Percentiles rank a stretch among this genome's conserved stretches.
Conservation (phyloP, 1,140 invertebrate species). For the Anastatus disparis region DNA sequence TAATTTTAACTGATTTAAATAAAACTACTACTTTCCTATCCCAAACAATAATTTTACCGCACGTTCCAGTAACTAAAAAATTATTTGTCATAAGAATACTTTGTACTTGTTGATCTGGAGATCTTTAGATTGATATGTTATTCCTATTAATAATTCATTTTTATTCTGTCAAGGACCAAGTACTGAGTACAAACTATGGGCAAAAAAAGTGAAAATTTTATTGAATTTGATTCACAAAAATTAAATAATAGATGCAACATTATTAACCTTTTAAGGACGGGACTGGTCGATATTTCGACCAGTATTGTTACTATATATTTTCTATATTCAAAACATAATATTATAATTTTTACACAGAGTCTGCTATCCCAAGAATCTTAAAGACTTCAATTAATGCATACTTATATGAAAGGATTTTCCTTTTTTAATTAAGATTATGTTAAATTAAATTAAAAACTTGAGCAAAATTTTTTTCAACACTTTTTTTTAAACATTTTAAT, state of each 20-base stretch:
- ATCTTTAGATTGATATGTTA: slow-evolving; percentile 70
- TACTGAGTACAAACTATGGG: slow-evolving; percentile 70
- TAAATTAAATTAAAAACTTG: too few species aligned
- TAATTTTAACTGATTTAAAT: slow-evolving; percentile 72
- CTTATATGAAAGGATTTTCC: too few species aligned
- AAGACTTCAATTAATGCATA: too few species aligned
- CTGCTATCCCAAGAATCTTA: too few species aligned
- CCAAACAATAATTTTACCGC: slow-evolving; percentile 80
- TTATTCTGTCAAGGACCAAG: slow-evolving; percentile 66
- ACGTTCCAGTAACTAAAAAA: slow-evolving; percentile 79
- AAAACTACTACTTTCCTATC: slow-evolving; percentile 77
- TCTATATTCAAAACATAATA: too few species aligned
- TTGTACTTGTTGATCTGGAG: slow-evolving; percentile 74
- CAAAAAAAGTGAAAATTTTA: slow-evolving; percentile 23
- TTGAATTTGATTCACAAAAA: slow-evolving; percentile 20
- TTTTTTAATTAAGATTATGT: too few species aligned
- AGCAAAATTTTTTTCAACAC: too few species aligned
- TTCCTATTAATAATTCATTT: slow-evolving; percentile 68
- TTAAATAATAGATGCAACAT: slow-evolving; percentile 28
- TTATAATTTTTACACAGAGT: too few species aligned
- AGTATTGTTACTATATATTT: too few species aligned
- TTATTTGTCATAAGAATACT: slow-evolving; percentile 77
- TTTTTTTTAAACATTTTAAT: too few species aligned
- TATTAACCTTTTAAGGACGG: too few species aligned
- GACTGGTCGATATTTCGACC: too few species aligned